Evolutionary conservation across 2,888 invertebrate species (phyloP), one percentile per base, ranked within the genome.

Genomic region (Himalopsyche japonica): DNA sequence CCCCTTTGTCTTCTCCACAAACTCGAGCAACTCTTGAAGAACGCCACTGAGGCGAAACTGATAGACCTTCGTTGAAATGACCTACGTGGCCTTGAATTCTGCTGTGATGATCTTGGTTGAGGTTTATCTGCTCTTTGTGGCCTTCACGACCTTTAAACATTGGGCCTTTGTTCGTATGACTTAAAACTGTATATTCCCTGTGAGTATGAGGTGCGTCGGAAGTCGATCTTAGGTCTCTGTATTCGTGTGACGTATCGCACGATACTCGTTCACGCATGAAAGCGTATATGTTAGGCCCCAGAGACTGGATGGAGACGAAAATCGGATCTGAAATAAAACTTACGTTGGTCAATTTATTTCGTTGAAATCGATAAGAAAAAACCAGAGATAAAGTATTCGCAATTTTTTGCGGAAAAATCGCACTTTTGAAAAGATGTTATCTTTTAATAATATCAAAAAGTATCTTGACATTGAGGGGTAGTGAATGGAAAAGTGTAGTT

Each of bases 251-350:
- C 18, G 34, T 77, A 82, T 70, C 70, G 47, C 85, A 84, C 4
- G 81, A 4, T 8, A 79, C 84, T 8, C 78, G 34, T 76, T 87
- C 87, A 18, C 85, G 83, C 82, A 87, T 80, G n/a, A 87, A 79
- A 7, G 84, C 48, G 27, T 83, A 82, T 15, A 81, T 83, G 64
- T 84, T 34, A 3, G 80, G 82, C 8, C 79, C 83, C 27, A 81
- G 47, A 30, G 76, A 79, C 20, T 85, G 83, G 27, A 87, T 49
- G 15, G 84, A 81, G 24, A 87, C 79, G 76, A 87, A 87, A n/a
- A 84, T 86, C 6, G 87, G 87, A 82, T 77, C 87, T 87, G 76
- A 20, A 82, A 83, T 47, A 37, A 49, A 18, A 43, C 20, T 70
- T 70, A 27, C 30, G 15, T 70, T 43, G 43, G 15, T 12, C 43